Conservation (phyloP, 2,113 vertebrate species). For the Elephas maximus region DNA sequence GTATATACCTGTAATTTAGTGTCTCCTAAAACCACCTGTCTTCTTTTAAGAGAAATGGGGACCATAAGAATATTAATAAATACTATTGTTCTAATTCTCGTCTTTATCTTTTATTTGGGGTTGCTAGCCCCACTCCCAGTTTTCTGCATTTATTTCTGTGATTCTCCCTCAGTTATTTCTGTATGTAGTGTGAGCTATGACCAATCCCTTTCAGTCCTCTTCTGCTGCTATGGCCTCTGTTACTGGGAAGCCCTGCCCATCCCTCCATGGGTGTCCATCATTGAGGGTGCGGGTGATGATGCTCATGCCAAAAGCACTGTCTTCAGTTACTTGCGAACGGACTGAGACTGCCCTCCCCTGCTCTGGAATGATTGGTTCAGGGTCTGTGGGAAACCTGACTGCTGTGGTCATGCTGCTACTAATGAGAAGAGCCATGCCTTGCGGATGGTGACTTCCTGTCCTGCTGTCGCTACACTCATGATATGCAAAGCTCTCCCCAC, state of each 20-base stretch:
- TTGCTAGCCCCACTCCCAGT: background rate
- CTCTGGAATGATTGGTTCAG: background rate
- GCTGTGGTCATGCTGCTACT: too few species aligned
- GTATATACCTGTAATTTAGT: background rate
- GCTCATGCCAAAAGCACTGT: background rate
- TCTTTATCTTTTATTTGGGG: background rate
- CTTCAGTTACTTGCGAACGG: background rate
- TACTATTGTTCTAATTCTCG: background rate
- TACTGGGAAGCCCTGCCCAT: background rate
- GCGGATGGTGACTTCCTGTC: background rate
- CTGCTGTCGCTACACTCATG: fast-evolving
- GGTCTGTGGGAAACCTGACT: fast-evolving
- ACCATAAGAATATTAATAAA: background rate
- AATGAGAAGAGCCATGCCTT: fast-evolving
- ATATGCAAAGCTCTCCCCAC: background rate
- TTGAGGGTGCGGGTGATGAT: background rate
- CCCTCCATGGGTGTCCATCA: background rate
- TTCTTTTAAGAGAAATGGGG: background rate
- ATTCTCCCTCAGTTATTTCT: background rate
- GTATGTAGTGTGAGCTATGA: background rate
- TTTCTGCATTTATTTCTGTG: background rate
- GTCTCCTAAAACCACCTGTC: background rate
- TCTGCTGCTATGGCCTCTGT: background rate
- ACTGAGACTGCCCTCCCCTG: fast-evolving
- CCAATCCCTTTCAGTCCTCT: background rate